phyloP scores from a whole-genome alignment of 2,113 vertebrate genomes.

The Fulmarus glacialis region DNA sequence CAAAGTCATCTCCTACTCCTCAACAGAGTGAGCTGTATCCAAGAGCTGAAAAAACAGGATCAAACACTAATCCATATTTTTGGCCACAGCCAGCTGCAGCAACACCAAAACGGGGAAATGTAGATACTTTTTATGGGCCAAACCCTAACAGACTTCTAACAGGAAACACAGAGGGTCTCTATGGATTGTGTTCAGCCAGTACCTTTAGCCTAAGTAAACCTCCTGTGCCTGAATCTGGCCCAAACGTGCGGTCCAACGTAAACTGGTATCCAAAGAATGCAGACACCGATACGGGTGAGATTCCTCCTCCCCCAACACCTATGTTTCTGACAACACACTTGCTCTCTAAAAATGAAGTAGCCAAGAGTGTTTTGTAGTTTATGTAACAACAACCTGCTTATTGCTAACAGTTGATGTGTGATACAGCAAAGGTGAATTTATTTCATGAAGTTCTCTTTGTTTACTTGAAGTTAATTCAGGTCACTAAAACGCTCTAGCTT shows the following conservation, averaged over 20 bases:
- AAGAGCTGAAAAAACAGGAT: neutral
- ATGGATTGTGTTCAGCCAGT: neutral
- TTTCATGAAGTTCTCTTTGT: neutral
- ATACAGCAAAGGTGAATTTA: neutral
- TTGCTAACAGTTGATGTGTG: neutral
- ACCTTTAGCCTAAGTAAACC: constrained; percentile 12
- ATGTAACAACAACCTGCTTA: neutral
- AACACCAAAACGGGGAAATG: neutral
- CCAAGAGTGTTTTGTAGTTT: neutral
- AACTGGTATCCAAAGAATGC: neutral
- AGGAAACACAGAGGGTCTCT: neutral
- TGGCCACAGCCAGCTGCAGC: neutral
- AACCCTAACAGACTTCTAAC: neutral
- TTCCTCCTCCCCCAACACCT: neutral
- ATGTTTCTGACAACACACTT: neutral
- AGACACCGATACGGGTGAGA: constrained; percentile 17
- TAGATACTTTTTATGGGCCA: neutral
- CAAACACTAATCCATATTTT: neutral
- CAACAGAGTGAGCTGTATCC: constrained; percentile 54
- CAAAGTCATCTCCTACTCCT: constrained; percentile 35
- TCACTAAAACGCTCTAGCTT: neutral
- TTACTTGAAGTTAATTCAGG: neutral
- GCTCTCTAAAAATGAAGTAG: neutral
- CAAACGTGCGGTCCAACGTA: neutral
- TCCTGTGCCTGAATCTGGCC: constrained; percentile 68